Percentiles rank a stretch among this genome's conserved stretches.
phyloP scores from a whole-genome alignment of 2,888 invertebrate species.

The Tetanocera ferruginea region DNA sequence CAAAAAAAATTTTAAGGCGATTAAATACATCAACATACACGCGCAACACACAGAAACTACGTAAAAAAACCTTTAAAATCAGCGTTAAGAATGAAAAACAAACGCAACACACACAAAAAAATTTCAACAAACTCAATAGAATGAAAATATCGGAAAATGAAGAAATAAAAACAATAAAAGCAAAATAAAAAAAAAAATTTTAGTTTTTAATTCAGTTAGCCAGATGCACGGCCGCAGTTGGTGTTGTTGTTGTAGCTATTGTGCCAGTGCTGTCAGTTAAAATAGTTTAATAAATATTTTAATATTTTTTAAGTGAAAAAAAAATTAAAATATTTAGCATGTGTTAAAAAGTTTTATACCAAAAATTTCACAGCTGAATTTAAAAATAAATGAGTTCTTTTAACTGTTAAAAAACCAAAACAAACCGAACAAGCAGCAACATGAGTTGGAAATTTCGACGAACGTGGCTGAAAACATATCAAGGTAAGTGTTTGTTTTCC shows the following conservation, averaged over 20 bases:
- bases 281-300: not conserved
- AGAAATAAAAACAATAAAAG: not conserved
- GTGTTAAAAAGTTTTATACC: not conserved
- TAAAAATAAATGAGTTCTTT: not conserved
- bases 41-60: not conserved
- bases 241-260: not conserved
- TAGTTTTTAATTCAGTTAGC: constrained; percentile 16
- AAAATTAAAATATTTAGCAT: not conserved
- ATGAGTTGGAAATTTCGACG: constrained; percentile 37
- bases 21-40: constrained; percentile 11
- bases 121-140: not conserved
- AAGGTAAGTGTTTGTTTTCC: constrained; percentile 1
- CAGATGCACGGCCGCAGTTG: not conserved
- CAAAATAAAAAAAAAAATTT: not conserved
- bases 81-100: not conserved
- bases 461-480: not conserved
- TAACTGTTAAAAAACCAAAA: not conserved
- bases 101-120: not conserved
- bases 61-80: not conserved
- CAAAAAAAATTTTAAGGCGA: constrained; percentile 30
- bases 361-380: not conserved
- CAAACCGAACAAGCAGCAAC: not conserved
- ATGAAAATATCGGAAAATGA: not conserved
- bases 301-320: not conserved
- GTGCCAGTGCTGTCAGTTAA: not conserved